phyloP scores from a whole-genome alignment of 2,888 invertebrate species.

The Drosophila kokeensis region DNA sequence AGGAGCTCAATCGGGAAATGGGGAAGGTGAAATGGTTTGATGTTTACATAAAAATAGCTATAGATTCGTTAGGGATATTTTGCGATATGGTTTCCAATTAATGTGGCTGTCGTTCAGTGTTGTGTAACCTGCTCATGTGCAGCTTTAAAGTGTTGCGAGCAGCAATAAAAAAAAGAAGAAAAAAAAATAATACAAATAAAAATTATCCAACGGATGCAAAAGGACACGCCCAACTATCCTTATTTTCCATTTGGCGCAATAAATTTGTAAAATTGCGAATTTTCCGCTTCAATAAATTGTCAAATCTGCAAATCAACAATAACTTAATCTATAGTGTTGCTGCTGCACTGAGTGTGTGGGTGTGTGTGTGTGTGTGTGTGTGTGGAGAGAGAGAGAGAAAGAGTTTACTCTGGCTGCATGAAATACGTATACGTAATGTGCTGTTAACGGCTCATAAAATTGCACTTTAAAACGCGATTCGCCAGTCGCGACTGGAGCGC shows the following conservation, averaged over 20 bases:
- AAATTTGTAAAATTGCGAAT: conserved; percentile 73
- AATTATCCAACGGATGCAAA: conserved; percentile 26
- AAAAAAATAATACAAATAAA: conserved; percentile 21
- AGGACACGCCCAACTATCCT: conserved; percentile 14
- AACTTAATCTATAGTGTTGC: conserved; percentile 53
- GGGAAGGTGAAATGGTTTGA: not conserved
- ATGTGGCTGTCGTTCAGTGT: conserved; percentile 51
- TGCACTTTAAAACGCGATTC: conserved; percentile 68
- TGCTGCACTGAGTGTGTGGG: conserved; percentile 12
- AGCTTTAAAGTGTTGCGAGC: conserved; percentile 42
- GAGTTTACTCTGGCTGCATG: conserved; percentile 25
- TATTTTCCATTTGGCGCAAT: conserved; percentile 38
- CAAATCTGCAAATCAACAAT: conserved; percentile 72
- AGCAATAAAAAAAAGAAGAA: conserved; percentile 4
- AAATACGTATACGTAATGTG: conserved; percentile 62
- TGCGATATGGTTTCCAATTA: conserved; percentile 65
- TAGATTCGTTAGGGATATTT: conserved; percentile 28
- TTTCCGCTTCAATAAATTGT: conserved; percentile 70
- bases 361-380: conserved; percentile 3
- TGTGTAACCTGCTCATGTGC: conserved; percentile 41
- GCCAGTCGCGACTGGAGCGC: conserved; percentile 44
- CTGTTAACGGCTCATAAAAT: conserved; percentile 75
- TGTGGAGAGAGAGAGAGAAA: conserved; percentile 1
- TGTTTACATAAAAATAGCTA: conserved; percentile 1
- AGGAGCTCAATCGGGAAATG: not conserved